Evolutionary conservation across 2,888 invertebrate genomes (phyloP).

Genomic region (Aphidoletes aphidimyza): DNA sequence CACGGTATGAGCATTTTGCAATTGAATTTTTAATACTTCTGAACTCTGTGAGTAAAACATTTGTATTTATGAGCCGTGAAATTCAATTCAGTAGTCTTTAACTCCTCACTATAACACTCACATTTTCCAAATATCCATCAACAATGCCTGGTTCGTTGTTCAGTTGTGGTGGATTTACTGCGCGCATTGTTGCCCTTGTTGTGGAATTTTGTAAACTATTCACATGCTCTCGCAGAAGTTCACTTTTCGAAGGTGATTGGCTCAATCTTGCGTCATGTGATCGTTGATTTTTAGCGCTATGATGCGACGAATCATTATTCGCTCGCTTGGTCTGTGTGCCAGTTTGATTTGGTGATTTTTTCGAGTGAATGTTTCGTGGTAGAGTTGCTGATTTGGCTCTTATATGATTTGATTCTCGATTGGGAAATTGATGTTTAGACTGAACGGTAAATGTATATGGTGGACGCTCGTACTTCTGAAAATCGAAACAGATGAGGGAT

Average conservation of each 20-base stretch:
- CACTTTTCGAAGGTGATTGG: neutral
- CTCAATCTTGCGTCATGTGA: neutral
- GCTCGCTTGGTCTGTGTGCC: conserved; percentile 47
- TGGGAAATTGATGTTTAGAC: conserved; percentile 27
- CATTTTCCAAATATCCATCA: conserved; percentile 66
- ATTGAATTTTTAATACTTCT: conserved; percentile 65
- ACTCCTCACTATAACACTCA: too few relatives aligned
- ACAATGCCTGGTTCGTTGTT: conserved; percentile 62
- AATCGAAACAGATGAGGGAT: neutral
- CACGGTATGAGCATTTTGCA: conserved; percentile 67
- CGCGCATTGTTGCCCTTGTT: conserved; percentile 61
- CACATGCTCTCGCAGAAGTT: conserved; percentile 58
- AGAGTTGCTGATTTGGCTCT: conserved; percentile 54
- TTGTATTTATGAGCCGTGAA: conserved; percentile 53
- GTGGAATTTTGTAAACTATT: conserved; percentile 62
- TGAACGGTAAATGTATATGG: conserved; percentile 63
- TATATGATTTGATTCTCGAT: neutral
- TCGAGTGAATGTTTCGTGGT: conserved; percentile 55
- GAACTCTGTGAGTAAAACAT: conserved; percentile 63
- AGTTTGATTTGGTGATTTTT: conserved; percentile 54
- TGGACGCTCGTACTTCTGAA: conserved; percentile 63
- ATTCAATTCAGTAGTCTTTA: too few relatives aligned
- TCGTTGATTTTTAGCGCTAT: neutral
- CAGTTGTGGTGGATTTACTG: conserved; percentile 60
- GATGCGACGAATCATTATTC: neutral